Percentiles rank a stretch among this genome's conserved stretches.
Evolutionary conservation across 2,888 invertebrate species (phyloP).

Genomic region (Smittia sp.): DNA sequence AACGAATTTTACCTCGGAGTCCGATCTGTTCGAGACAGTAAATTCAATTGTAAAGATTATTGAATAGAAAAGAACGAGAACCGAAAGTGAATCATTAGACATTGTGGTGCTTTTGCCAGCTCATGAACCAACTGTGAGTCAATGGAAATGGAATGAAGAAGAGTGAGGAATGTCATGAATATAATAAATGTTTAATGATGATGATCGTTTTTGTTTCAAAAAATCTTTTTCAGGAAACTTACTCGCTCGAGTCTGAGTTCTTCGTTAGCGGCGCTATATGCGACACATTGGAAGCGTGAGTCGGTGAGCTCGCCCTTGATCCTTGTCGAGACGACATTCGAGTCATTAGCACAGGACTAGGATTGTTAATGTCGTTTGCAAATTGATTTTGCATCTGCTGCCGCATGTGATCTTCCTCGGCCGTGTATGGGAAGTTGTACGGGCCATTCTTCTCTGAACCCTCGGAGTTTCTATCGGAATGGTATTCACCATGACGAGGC

Average conservation of each 20-base stretch:
- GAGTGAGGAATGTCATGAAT: background rate
- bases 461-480: conserved; percentile 65
- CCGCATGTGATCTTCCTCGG: conserved; percentile 68
- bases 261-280: conserved; percentile 62
- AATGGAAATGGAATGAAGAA: conserved; percentile 1
- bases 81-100: conserved; percentile 49
- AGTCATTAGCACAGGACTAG: conserved; percentile 49
- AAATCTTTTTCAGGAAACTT: conserved; percentile 49
- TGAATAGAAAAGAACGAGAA: conserved; percentile 37
- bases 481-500: conserved; percentile 49
- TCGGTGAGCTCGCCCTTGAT: conserved; percentile 51
- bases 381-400: conserved; percentile 45
- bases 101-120: conserved; percentile 47
- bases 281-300: conserved; percentile 57
- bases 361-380: conserved; percentile 57
- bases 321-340: conserved; percentile 50
- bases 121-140: conserved; percentile 49
- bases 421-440: conserved; percentile 82
- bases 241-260: conserved; percentile 66
- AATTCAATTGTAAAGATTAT: background rate
- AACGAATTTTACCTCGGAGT: background rate
- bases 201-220: background rate
- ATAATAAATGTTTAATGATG: background rate
- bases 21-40: background rate
- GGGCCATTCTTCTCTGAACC: conserved; percentile 75